Evolutionary conservation across 2,113 vertebrate genomes (phyloP).

Genomic region (Nestor notabilis): DNA sequence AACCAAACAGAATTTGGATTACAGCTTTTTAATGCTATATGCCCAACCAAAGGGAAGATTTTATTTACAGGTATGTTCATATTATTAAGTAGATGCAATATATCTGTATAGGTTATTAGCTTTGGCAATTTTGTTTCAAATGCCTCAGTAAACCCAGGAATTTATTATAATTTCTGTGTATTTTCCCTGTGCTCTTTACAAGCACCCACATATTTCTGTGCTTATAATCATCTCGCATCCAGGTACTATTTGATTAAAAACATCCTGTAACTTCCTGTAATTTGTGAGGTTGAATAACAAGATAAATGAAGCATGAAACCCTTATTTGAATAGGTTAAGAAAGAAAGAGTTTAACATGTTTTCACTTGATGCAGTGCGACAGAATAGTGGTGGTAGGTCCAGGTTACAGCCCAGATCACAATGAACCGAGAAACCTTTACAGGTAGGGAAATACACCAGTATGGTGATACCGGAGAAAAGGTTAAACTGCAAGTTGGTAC

Average conservation of each 20-base stretch:
- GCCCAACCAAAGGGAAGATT: slow-evolving; percentile 86
- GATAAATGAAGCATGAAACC: background rate
- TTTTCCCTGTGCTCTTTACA: background rate
- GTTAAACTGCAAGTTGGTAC: background rate
- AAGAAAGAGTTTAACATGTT: background rate
- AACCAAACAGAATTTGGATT: slow-evolving; percentile 91
- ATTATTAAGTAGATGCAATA: background rate
- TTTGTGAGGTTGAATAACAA: background rate
- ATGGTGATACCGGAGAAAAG: background rate
- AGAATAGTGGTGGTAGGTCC: background rate
- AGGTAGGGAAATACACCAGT: background rate
- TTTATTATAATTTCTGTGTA: background rate
- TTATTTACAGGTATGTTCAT: slow-evolving; percentile 88
- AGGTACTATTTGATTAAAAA: background rate
- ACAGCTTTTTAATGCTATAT: slow-evolving; percentile 92
- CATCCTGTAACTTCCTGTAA: background rate
- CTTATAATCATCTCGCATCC: background rate
- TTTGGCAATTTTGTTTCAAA: background rate
- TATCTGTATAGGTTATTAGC: background rate
- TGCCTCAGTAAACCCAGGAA: background rate
- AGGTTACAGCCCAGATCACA: background rate
- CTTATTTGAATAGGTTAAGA: background rate
- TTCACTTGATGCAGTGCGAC: background rate
- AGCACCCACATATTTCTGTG: background rate
- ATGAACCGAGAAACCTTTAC: background rate